phyloP scores from a whole-genome alignment of 1,140 invertebrate species.

The Cherax quadricarinatus region DNA sequence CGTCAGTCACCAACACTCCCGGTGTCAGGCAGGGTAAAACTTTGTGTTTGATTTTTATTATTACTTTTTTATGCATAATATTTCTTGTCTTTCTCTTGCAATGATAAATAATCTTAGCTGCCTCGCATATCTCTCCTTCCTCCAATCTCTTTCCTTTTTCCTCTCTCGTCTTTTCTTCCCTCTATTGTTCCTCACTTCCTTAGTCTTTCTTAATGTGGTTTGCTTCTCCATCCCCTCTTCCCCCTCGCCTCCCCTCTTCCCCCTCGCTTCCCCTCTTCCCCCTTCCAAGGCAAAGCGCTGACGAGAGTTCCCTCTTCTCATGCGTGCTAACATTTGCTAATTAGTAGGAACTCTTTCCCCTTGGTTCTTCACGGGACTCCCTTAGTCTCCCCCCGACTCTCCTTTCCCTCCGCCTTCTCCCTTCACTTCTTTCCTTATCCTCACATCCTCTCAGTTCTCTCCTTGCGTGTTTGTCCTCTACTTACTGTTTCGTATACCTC shows the following conservation, averaged over 20 bases:
- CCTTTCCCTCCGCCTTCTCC: not conserved
- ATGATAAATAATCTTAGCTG: no score
- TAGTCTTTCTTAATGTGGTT: not conserved
- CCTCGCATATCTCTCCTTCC: no score
- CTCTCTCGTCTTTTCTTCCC: not conserved
- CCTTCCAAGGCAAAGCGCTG: not conserved
- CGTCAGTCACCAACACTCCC: no score
- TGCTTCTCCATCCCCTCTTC: not conserved
- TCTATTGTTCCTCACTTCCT: not conserved
- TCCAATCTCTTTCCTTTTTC: no score
- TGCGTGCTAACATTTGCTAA: slow-evolving; percentile 4
- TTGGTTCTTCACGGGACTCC: not conserved
- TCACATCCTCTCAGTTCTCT: not conserved
- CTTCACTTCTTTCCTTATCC: not conserved
- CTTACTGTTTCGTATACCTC: not conserved
- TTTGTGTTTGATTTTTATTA: no score
- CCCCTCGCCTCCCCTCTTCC: not conserved
- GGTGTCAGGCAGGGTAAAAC: no score
- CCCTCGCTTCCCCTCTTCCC: not conserved
- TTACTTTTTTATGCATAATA: no score
- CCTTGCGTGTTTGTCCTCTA: not conserved
- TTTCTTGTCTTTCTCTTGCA: no score
- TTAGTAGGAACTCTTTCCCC: not conserved
- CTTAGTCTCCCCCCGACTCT: not conserved
- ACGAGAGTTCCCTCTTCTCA: not conserved